Evolutionary conservation across 2,888 invertebrate species (phyloP).

Genomic region (Gymnoscelis rufifasciata): DNA sequence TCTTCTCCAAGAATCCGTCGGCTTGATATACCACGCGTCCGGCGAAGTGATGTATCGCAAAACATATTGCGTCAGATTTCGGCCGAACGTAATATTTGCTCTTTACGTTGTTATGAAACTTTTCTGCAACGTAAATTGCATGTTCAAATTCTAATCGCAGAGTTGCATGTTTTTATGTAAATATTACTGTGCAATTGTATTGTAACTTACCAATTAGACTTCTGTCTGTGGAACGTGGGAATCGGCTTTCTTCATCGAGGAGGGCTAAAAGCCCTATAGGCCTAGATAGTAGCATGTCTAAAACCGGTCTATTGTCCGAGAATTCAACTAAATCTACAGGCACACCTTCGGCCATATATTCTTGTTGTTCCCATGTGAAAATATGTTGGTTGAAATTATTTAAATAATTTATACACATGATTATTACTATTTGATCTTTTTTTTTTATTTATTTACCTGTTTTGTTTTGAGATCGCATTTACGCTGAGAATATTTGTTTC

Average conservation of each 20-base stretch:
- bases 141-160: slow-evolving; percentile 23
- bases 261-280: slow-evolving; percentile 87
- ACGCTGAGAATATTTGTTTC: no score
- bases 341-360: slow-evolving; percentile 89
- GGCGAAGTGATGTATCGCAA: slow-evolving; percentile 88
- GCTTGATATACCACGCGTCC: slow-evolving; percentile 88
- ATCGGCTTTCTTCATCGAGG: slow-evolving; percentile 88
- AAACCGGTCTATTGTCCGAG: slow-evolving; percentile 87
- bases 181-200: slow-evolving; percentile 18
- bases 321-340: slow-evolving; percentile 86
- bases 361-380: slow-evolving; percentile 91
- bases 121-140: slow-evolving; percentile 76
- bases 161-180: slow-evolving; percentile 28
- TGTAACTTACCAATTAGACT: slow-evolving; percentile 82
- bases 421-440: no score
- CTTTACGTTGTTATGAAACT: slow-evolving; percentile 87
- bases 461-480: no score
- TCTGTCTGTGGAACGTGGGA: slow-evolving; percentile 85
- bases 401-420: no score
- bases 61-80: slow-evolving; percentile 85
- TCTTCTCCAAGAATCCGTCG: slow-evolving; percentile 87
- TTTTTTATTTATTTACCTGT: no score
- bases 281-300: slow-evolving; percentile 87
- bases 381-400: slow-evolving; percentile 91
- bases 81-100: slow-evolving; percentile 86